Evolutionary conservation across 2,113 vertebrate species (phyloP).

Genomic region (Rattus rattus): DNA sequence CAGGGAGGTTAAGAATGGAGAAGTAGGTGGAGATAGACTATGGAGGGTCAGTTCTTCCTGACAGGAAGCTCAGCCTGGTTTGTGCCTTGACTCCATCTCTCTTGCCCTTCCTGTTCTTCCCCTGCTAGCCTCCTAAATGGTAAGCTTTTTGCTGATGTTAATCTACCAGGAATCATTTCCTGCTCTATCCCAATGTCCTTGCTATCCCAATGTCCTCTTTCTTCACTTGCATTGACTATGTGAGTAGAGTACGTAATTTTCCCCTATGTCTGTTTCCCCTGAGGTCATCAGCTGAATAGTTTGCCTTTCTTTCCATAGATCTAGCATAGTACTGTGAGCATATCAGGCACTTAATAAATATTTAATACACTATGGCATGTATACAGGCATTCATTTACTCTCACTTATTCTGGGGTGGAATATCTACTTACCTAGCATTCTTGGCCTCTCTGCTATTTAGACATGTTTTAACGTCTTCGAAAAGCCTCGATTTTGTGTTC

Average conservation of each 20-base stretch:
- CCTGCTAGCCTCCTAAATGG: neutral
- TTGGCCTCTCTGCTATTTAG: conserved; percentile 55
- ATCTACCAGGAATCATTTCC: neutral
- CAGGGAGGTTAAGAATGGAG: no score
- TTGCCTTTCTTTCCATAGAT: conserved; percentile 41
- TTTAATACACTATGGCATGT: conserved; percentile 49
- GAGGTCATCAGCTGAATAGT: conserved; percentile 5
- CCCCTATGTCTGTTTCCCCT: neutral
- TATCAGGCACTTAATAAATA: conserved; percentile 71
- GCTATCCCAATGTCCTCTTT: neutral
- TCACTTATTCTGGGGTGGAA: conserved; percentile 35
- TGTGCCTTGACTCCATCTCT: neutral
- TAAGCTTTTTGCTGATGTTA: neutral
- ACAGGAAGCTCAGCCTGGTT: neutral
- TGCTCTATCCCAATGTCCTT: fast-evolving
- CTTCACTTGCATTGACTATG: neutral
- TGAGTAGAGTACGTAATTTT: neutral
- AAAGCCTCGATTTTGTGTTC: conserved; percentile 52
- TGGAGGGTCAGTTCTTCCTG: neutral
- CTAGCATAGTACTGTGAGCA: conserved; percentile 43
- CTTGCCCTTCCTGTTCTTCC: neutral
- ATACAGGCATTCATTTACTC: conserved; percentile 36
- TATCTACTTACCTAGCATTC: conserved; percentile 59
- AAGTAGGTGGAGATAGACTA: neutral
- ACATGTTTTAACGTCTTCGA: conserved; percentile 46